Conservation (phyloP, 2,888 invertebrate genomes). For the Nomada fabriciana region DNA sequence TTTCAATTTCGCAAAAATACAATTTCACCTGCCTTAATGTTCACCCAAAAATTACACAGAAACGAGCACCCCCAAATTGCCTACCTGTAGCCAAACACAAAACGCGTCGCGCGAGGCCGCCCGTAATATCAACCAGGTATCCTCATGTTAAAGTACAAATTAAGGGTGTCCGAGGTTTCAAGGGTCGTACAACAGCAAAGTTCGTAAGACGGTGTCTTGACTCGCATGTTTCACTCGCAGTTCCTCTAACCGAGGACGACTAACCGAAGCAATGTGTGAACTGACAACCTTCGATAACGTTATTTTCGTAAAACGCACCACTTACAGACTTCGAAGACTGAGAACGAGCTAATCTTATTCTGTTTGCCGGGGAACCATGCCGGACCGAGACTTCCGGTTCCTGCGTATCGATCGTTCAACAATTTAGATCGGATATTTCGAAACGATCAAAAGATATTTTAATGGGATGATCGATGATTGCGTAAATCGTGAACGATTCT, state of each 20-base stretch:
- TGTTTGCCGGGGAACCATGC: not conserved
- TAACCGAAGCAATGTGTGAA: slow-evolving; percentile 50
- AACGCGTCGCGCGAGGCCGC: slow-evolving; percentile 38
- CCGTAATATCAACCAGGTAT: slow-evolving; percentile 53
- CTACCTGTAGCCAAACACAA: not conserved
- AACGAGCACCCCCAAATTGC: too few species aligned
- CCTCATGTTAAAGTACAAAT: slow-evolving; percentile 72
- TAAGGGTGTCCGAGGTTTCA: slow-evolving; percentile 66
- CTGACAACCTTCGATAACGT: slow-evolving; percentile 62
- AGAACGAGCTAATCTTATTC: slow-evolving; percentile 57
- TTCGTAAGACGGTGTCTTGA: not conserved
- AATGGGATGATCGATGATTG: not conserved
- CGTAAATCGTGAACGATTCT: slow-evolving; percentile 8
- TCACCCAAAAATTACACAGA: too few species aligned
- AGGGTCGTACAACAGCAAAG: slow-evolving; percentile 34
- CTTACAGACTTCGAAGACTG: slow-evolving; percentile 69
- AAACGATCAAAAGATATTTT: not conserved
- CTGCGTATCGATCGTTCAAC: slow-evolving; percentile 24
- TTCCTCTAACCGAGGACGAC: not conserved
- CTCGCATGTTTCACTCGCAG: not conserved
- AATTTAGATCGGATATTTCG: slow-evolving; percentile 11
- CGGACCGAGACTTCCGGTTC: not conserved
- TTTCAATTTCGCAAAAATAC: too few species aligned
- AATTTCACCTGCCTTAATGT: too few species aligned
- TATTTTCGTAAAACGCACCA: slow-evolving; percentile 65